These are phyloP conservation scores for Zhuqinia jingwanae DNA, from an alignment of 2,888 invertebrate genomes.

Conservation along the genomic window DNA sequence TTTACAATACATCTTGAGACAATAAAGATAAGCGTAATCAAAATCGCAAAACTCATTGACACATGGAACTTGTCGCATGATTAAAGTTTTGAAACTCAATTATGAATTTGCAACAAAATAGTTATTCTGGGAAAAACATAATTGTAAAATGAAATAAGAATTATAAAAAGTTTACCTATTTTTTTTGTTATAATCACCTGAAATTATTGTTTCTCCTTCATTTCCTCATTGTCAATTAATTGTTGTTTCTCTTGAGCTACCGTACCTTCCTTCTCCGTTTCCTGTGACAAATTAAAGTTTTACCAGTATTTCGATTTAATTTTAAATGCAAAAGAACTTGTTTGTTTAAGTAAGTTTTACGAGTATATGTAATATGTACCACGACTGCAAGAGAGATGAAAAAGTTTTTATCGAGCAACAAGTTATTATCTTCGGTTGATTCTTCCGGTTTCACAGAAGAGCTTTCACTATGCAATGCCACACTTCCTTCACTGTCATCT, in stretches of 20 bases:
- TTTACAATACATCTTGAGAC: too few relatives aligned
- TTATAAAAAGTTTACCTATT: too few relatives aligned
- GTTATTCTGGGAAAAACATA: too few relatives aligned
- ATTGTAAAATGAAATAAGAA: too few relatives aligned
- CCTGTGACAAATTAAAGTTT: neutral
- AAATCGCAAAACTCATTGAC: too few relatives aligned
- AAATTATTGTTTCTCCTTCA: neutral
- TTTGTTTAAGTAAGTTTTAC: too few relatives aligned
- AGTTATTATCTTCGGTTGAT: neutral
- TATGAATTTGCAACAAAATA: too few relatives aligned
- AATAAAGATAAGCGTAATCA: too few relatives aligned
- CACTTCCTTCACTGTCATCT: conserved; percentile 5
- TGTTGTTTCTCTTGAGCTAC: neutral
- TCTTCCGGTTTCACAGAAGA: neutral
- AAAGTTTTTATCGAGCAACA: conserved; percentile 51
- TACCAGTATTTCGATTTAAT: too few relatives aligned
- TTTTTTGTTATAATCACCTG: neutral
- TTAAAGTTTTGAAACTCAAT: too few relatives aligned
- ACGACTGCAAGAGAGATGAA: conserved; percentile 31
- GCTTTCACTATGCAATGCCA: neutral
- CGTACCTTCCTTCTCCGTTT: neutral
- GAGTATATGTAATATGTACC: neutral
- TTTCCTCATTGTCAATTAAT: neutral
- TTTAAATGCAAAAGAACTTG: too few relatives aligned
- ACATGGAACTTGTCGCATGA: too few relatives aligned